These are phyloP conservation scores for Hyposoter dolosus DNA, from an alignment of 2,888 invertebrate genomes.

Conservation along the genomic window DNA sequence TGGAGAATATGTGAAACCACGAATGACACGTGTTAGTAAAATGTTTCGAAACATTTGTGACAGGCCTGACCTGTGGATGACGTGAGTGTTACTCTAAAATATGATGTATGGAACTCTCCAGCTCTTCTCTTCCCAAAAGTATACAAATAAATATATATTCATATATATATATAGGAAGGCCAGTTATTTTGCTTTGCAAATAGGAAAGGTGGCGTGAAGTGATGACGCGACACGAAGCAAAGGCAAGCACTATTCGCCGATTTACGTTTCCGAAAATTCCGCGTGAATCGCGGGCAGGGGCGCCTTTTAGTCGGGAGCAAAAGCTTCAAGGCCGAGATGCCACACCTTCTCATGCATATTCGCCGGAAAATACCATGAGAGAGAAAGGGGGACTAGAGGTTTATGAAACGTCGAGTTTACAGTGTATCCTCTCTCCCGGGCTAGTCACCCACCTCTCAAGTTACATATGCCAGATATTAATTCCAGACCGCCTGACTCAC, in stretches of 20 bases:
- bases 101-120: conserved; percentile 27
- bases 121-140: neutral
- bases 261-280: conserved; percentile 81
- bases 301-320: conserved; percentile 66
- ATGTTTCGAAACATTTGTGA: conserved; percentile 46
- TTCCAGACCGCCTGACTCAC: conserved; percentile 53
- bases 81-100: conserved; percentile 27
- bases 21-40: conserved; percentile 36
- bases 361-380: conserved; percentile 63
- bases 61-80: conserved; percentile 22
- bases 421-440: conserved; percentile 62
- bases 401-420: conserved; percentile 68
- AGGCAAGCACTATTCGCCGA: conserved; percentile 75
- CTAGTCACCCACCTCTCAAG: conserved; percentile 39
- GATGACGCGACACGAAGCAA: conserved; percentile 45
- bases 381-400: conserved; percentile 58
- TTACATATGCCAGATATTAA: conserved; percentile 68
- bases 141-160: neutral
- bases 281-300: conserved; percentile 69
- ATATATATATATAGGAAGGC: neutral
- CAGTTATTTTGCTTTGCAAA: conserved; percentile 80
- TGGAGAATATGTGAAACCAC: neutral
- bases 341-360: conserved; percentile 83
- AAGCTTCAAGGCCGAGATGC: conserved; percentile 71
- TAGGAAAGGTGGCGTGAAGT: conserved; percentile 73